Evolutionary conservation across 1,140 invertebrate genomes (phyloP).

Genomic region (Drosophila murphyi): DNA sequence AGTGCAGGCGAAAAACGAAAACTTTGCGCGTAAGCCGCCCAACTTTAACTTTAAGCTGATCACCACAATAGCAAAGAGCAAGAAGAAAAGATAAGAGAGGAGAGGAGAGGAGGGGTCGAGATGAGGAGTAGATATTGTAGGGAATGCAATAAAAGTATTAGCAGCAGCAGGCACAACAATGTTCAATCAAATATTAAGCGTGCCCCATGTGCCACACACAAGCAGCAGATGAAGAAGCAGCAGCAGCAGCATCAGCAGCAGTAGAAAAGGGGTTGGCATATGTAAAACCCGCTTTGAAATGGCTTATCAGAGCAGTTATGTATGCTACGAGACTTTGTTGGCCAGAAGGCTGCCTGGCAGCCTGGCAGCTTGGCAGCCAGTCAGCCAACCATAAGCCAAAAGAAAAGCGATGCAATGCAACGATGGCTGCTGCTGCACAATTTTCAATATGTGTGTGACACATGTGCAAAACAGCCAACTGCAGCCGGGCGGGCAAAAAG

Average conservation of each 20-base stretch:
- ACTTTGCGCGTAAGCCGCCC: constrained; percentile 46
- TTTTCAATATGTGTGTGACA: constrained; percentile 79
- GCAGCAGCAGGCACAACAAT: constrained; percentile 65
- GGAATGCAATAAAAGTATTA: constrained; percentile 65
- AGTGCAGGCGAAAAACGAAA: constrained; percentile 43
- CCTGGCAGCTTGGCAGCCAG: constrained; percentile 35
- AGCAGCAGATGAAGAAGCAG: constrained; percentile 19
- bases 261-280: constrained; percentile 54
- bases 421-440: constrained; percentile 58
- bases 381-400: constrained; percentile 68
- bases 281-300: constrained; percentile 79
- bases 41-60: constrained; percentile 59
- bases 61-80: constrained; percentile 11
- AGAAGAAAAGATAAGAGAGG: not conserved
- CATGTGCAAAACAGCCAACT: constrained; percentile 40
- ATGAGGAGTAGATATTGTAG: constrained; percentile 42
- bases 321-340: constrained; percentile 54
- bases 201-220: constrained; percentile 16
- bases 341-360: constrained; percentile 50
- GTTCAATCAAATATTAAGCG: constrained; percentile 76
- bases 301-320: constrained; percentile 64
- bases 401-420: constrained; percentile 70
- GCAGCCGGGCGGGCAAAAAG: not conserved
- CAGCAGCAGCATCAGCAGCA: constrained; percentile 36
- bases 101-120: constrained; percentile 8